These are phyloP conservation scores for Drosophila repletoides DNA, from an alignment of 1,140 invertebrate genomes.

Conservation along the genomic window DNA sequence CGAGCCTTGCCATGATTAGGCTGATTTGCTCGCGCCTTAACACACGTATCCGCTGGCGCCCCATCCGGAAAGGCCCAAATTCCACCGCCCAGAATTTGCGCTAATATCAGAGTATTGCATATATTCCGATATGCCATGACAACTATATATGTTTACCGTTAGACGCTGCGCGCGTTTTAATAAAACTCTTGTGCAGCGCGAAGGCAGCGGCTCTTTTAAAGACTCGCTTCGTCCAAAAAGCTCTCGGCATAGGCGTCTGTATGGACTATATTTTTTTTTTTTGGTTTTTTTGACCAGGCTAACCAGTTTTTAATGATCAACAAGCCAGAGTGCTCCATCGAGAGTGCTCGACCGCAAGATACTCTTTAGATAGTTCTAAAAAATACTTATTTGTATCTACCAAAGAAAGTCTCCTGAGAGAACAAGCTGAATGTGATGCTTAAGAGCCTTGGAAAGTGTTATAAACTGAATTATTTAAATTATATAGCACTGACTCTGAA, in stretches of 20 bases:
- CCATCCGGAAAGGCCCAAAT: conserved; percentile 87
- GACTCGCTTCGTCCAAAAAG: conserved; percentile 42
- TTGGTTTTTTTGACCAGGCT: conserved; percentile 35
- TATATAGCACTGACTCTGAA: too few relatives aligned
- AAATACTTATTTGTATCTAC: too few relatives aligned
- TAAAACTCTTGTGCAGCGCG: conserved; percentile 62
- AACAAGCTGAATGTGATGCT: too few relatives aligned
- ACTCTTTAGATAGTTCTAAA: too few relatives aligned
- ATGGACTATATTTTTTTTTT: conserved; percentile 5
- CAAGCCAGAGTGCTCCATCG: too few relatives aligned
- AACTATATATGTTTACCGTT: conserved; percentile 17
- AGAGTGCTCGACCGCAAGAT: too few relatives aligned
- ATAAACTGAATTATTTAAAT: too few relatives aligned
- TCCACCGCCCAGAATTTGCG: not conserved
- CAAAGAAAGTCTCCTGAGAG: too few relatives aligned
- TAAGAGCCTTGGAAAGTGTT: too few relatives aligned
- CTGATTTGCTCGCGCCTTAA: conserved; percentile 87
- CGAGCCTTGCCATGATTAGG: conserved; percentile 88
- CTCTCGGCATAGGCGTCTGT: conserved; percentile 28
- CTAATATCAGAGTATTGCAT: conserved; percentile 4
- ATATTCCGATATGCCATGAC: conserved; percentile 36
- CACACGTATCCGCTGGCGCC: conserved; percentile 89
- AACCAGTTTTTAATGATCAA: conserved; percentile 80
- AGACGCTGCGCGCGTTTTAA: conserved; percentile 41
- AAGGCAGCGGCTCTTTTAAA: conserved; percentile 64